Percentiles rank a stretch among this genome's conserved stretches.
These are phyloP conservation scores for Stigmatopora argus DNA, from an alignment of 2,113 vertebrate genomes.

Conservation along the genomic window DNA sequence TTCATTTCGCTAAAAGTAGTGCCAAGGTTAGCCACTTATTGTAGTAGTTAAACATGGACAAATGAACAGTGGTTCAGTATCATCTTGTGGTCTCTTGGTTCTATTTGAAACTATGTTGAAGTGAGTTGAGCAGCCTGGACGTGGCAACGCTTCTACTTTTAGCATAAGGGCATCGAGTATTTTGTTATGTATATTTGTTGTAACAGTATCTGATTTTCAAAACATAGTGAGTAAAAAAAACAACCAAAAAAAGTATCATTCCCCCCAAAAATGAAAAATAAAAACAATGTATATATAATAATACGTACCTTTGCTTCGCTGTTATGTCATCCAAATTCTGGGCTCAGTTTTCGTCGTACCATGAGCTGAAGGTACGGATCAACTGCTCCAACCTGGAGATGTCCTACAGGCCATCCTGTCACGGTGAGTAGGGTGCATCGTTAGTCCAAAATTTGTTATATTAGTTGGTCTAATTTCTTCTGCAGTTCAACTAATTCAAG, in stretches of 20 bases:
- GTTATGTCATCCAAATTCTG: neutral
- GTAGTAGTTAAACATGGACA: too few relatives aligned
- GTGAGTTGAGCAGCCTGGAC: neutral
- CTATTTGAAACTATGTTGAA: neutral
- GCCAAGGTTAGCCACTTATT: neutral
- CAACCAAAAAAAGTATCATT: neutral
- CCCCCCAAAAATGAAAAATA: neutral
- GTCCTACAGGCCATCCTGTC: rapidly evolving
- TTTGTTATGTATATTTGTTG: neutral
- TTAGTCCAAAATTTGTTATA: neutral
- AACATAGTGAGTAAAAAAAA: neutral
- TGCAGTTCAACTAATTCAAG: neutral
- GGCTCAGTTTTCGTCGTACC: rapidly evolving
- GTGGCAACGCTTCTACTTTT: neutral
- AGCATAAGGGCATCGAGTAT: neutral
- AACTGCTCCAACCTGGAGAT: neutral
- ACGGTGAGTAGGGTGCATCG: slow-evolving; percentile 34
- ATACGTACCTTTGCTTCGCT: neutral
- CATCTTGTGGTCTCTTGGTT: neutral
- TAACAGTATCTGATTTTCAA: neutral
- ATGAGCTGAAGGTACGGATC: rapidly evolving
- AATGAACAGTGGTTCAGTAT: too few relatives aligned
- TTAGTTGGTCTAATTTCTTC: neutral
- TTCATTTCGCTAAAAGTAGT: neutral
- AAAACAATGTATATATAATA: neutral